phyloP scores from a whole-genome alignment of 2,888 invertebrate genomes.

The Eristalinus sepulchralis region DNA sequence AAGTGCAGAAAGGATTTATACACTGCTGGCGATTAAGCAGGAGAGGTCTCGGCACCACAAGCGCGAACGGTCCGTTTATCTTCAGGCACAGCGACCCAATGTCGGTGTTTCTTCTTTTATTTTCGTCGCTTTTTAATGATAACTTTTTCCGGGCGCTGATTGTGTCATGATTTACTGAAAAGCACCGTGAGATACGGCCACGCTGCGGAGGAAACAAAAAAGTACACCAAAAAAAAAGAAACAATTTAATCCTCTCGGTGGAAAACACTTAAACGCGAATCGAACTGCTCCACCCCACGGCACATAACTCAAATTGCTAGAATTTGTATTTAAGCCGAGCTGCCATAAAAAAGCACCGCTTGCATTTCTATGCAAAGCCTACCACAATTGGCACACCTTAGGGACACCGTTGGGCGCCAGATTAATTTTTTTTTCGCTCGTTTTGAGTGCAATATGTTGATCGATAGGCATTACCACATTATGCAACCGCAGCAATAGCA shows the following conservation, averaged over 20 bases:
- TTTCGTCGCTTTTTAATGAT: background rate
- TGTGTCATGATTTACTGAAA: constrained; percentile 24
- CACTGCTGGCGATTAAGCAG: constrained; percentile 38
- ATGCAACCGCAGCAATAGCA: constrained; percentile 29
- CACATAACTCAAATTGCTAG: background rate
- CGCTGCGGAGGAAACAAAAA: background rate
- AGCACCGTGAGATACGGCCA: background rate
- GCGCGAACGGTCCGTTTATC: constrained; percentile 27
- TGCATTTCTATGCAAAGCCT: background rate
- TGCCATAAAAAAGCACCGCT: background rate
- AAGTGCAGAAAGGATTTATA: constrained; percentile 55
- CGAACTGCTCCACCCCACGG: background rate
- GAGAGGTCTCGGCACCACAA: constrained; percentile 27
- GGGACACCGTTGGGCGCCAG: constrained; percentile 46
- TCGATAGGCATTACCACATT: constrained; percentile 13
- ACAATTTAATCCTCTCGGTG: constrained; percentile 13
- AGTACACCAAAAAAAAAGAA: background rate
- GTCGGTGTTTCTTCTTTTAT: constrained; percentile 19
- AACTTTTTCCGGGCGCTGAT: background rate
- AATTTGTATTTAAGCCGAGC: background rate
- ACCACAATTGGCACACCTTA: background rate
- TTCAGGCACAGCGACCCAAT: background rate
- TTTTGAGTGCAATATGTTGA: background rate
- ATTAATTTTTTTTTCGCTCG: background rate
- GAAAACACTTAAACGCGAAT: background rate